Base-by-base conservation (phyloP, 2,888 invertebrate species). In the Lasius fuliginosus region DNA sequence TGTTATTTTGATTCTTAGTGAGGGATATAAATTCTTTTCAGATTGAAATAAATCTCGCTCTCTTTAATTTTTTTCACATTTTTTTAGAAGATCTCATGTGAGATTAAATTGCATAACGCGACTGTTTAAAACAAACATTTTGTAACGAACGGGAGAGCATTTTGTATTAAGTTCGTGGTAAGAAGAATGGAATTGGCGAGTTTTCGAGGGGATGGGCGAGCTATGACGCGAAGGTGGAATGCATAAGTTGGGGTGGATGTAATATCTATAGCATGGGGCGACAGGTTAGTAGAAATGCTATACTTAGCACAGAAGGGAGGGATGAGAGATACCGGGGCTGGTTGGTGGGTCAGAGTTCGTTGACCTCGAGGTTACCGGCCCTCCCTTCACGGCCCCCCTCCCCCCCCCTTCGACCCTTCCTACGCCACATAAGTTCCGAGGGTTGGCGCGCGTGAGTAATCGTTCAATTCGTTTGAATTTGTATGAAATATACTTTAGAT, bases 311-410 rank as follows among this genome's bases (percentile, higher is more conserved):
- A 36, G 68, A 62, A 68, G 58, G 92, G 89, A 76, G 92, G 92
- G 92, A 90, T 88, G 85, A 77, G 86, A 86, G 85, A 90, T 90
- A 91, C 88, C 89, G 90, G 90, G 91, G 85, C 89, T 90, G 87
- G 90, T 90, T 89, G 93, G 92, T 94, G 92, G 94, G 94, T 94
- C 94, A 94, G 87, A 93, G 94, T 91, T 94, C 94, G 92, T 93
- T 93, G 94, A 85, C 93, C 93, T 88, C 88, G 86, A 86, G 87
- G 87, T 87, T 87, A 83, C 86, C 87, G 83, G 85, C 86, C 88
- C 87, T 75, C 76, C 75, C 74, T 74, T 79, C 69, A 81, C 4
- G 36, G 36, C 36, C 36, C 5, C 86, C 88, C 87, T 73, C 75
- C 68, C 74, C 69, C 74, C 69, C 77, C 33, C 36, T 5, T 5